Evolutionary conservation across 2,888 invertebrate genomes (phyloP), one percentile per base, ranked within the genome.

Genomic region (Clunio marinus): DNA sequence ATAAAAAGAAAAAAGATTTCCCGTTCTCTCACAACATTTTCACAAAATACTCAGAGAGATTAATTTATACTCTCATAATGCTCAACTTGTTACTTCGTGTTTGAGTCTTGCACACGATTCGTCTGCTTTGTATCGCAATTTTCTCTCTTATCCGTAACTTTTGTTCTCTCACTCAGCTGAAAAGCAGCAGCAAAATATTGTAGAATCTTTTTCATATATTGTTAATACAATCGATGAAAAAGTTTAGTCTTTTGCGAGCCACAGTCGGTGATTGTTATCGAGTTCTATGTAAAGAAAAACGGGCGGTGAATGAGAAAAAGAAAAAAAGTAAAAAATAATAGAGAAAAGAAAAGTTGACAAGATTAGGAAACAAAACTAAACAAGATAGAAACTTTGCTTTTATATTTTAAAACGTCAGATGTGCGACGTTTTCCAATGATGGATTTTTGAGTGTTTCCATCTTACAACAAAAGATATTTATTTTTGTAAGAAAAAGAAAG

Each of bases 141-240:
- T 32, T 51, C 51, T 51, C 51, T 51, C 51, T 13, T n/a, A n/a
- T n/a, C 51, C 5, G n/a, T 5, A 10, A n/a, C 10, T 41, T n/a
- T 51, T 8, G 51, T 22, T 51, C 41, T 51, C n/a, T 51, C n/a
- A n/a, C 51, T 51, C 51, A 51, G 20, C 2, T 22, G 51, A 25
- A 32, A 32, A 32, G 10, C 4, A 32, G 27, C 57, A 7, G 15
- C 3, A 27, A 24, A 57, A 27, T 27, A 57, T 25, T 5, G 37
- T 37, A 37, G n/a, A 24, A 41, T 20, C 41, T 62, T 63, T 63
- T 63, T n/a, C n/a, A 63, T 63, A 62, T 62, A 66, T 66, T 66
- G 51, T 66, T 66, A 55, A 51, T 55, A 28, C 55, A 66, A 66
- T 66, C 66, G 55, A 66, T 66, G 66, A 55, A 51, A 51, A 32